A percentile compares a stretch with the other conserved stretches of the same genome.
phyloP scores from a whole-genome alignment of 2,888 invertebrate genomes.

The Melolontha melolontha region DNA sequence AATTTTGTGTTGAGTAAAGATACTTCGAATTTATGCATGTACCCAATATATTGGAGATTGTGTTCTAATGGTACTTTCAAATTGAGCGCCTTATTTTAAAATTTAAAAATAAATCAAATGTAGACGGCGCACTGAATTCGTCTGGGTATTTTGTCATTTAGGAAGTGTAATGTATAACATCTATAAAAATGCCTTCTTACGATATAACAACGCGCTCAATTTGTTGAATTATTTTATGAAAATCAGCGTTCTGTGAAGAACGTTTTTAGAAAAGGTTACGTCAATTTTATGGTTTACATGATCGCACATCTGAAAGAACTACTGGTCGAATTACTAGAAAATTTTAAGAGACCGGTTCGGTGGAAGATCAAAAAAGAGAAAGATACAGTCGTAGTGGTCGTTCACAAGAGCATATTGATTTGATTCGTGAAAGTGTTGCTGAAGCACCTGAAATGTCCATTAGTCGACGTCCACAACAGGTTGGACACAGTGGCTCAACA shows the following conservation, averaged over 20 bases:
- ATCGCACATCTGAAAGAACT: slow-evolving; percentile 1
- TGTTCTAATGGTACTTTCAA: neutral
- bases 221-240: slow-evolving; percentile 5
- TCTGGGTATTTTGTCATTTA: neutral
- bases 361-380: slow-evolving; percentile 2
- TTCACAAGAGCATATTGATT: slow-evolving; percentile 2
- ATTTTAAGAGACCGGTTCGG: slow-evolving; percentile 1
- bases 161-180: neutral
- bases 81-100: neutral
- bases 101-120: neutral
- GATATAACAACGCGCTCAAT: neutral
- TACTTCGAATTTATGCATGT: too few species aligned
- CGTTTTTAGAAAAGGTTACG: slow-evolving; percentile 6
- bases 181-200: neutral
- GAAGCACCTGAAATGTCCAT: neutral
- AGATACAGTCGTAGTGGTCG: neutral
- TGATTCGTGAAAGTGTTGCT: neutral
- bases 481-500: neutral
- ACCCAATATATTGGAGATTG: too few species aligned
- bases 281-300: slow-evolving; percentile 2
- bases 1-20: too few species aligned
- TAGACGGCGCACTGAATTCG: slow-evolving; percentile 4
- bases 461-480: neutral
- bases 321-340: neutral
- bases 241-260: neutral